phyloP scores from a whole-genome alignment of 1,140 invertebrate species.

The Lordiphosa clarofinis region DNA sequence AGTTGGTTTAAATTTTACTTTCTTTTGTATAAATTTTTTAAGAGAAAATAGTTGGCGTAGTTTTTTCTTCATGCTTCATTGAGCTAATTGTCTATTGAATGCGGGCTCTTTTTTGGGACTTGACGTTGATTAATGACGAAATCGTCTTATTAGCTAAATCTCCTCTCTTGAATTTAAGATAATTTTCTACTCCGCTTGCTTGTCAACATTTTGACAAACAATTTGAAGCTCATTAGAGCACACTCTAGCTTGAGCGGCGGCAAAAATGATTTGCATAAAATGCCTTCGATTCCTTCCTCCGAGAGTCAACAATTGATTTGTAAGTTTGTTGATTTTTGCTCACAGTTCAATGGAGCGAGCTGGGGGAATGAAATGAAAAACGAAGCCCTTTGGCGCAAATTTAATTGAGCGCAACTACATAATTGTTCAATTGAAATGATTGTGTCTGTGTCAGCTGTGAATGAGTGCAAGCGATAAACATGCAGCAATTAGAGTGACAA shows the following conservation, averaged over 20 bases:
- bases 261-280: conserved; percentile 65
- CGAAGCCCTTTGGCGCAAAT: conserved; percentile 22
- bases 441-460: conserved; percentile 31
- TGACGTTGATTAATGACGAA: conserved; percentile 63
- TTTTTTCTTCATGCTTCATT: conserved; percentile 19
- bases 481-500: conserved; percentile 57
- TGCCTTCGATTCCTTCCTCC: conserved; percentile 14
- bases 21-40: conserved; percentile 14
- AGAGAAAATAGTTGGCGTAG: conserved; percentile 4
- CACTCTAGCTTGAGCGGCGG: conserved; percentile 8
- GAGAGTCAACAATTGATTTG: conserved; percentile 2
- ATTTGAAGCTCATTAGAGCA: conserved; percentile 62
- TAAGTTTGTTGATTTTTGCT: conserved; percentile 28
- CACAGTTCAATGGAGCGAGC: conserved; percentile 38
- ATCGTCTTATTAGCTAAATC: conserved; percentile 16
- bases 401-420: conserved; percentile 72
- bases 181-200: conserved; percentile 70
- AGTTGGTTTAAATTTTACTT: conserved; percentile 27
- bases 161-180: conserved; percentile 12
- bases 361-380: conserved; percentile 3
- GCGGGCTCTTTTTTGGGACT: conserved; percentile 3
- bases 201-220: conserved; percentile 71
- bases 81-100: conserved; percentile 19
- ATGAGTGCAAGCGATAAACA: conserved; percentile 9
- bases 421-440: conserved; percentile 72